Evolutionary conservation across 1,140 invertebrate species (phyloP).

Genomic region (Apocrypta bakeri): DNA sequence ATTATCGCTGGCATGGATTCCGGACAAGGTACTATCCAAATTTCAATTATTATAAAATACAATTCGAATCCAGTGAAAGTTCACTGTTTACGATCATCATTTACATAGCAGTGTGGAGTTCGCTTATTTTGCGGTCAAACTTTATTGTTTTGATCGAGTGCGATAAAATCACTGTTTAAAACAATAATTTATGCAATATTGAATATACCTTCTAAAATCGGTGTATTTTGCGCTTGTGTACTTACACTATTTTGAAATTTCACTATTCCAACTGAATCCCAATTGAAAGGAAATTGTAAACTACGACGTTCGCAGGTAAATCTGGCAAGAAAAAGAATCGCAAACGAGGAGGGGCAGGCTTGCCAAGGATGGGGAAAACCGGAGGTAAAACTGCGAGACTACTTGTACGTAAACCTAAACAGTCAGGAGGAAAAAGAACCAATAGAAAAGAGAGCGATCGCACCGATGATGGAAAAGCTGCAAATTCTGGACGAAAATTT

Average conservation of each 20-base stretch:
- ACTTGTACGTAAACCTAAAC: constrained; percentile 51
- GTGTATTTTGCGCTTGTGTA: too few relatives aligned
- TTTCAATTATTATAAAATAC: constrained; percentile 51
- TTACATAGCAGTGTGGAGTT: too few relatives aligned
- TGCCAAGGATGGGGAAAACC: constrained; percentile 28
- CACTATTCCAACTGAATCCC: too few relatives aligned
- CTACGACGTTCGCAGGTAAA: constrained; percentile 58
- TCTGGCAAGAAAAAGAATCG: constrained; percentile 52
- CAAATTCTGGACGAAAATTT: constrained; percentile 52
- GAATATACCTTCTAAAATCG: too few relatives aligned
- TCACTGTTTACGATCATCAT: too few relatives aligned
- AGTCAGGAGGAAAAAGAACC: constrained; percentile 10
- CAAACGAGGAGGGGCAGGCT: constrained; percentile 34
- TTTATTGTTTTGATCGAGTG: too few relatives aligned
- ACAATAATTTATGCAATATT: too few relatives aligned
- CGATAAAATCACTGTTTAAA: too few relatives aligned
- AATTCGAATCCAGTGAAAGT: neutral
- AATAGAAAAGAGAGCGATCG: constrained; percentile 16
- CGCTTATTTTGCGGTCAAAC: too few relatives aligned
- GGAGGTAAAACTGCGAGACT: constrained; percentile 52
- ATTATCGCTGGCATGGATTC: constrained; percentile 65
- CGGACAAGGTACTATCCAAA: constrained; percentile 49
- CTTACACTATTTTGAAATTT: too few relatives aligned
- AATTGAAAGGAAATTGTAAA: too few relatives aligned
- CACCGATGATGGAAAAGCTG: constrained; percentile 43